phyloP scores from a whole-genome alignment of 2,888 invertebrate species.

The Sarcophaga subvicina region DNA sequence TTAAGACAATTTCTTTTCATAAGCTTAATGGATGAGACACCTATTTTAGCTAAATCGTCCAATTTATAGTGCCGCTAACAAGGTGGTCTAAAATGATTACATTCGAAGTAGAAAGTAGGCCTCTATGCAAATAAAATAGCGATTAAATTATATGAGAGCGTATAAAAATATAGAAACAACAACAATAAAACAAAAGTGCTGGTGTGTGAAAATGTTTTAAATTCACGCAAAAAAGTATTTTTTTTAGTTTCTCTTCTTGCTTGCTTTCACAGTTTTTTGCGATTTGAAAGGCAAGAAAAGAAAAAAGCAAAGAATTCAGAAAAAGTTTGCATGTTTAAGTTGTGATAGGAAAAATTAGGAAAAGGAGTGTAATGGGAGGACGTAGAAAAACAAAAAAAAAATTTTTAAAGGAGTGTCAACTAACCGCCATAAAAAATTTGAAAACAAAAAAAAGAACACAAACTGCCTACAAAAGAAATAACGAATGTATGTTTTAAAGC shows the following conservation, averaged over 20 bases:
- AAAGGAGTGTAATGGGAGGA: background rate
- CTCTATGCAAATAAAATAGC: conserved; percentile 56
- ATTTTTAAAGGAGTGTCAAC: conserved; percentile 56
- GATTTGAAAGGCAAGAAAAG: background rate
- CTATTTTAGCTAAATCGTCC: conserved; percentile 1
- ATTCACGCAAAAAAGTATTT: conserved; percentile 62
- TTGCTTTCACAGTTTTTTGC: background rate
- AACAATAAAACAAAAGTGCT: conserved; percentile 45
- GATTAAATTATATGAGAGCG: conserved; percentile 44
- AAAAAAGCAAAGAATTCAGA: background rate
- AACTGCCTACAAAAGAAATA: background rate
- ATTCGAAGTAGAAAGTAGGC: conserved; percentile 12
- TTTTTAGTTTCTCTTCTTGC: background rate
- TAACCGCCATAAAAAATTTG: conserved; percentile 17
- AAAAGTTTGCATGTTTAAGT: conserved; percentile 48
- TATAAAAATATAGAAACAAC: background rate
- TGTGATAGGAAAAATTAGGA: background rate
- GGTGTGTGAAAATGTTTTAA: conserved; percentile 65
- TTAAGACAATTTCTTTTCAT: background rate
- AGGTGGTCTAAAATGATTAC: conserved; percentile 12
- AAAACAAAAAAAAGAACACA: background rate
- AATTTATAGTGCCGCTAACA: background rate
- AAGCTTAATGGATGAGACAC: background rate
- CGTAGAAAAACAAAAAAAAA: background rate
- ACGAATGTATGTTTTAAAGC: conserved; percentile 36